Evolutionary conservation across 2,113 vertebrate genomes (phyloP), one percentile per base, ranked within the genome.

Genomic region (Lepus americanus): DNA sequence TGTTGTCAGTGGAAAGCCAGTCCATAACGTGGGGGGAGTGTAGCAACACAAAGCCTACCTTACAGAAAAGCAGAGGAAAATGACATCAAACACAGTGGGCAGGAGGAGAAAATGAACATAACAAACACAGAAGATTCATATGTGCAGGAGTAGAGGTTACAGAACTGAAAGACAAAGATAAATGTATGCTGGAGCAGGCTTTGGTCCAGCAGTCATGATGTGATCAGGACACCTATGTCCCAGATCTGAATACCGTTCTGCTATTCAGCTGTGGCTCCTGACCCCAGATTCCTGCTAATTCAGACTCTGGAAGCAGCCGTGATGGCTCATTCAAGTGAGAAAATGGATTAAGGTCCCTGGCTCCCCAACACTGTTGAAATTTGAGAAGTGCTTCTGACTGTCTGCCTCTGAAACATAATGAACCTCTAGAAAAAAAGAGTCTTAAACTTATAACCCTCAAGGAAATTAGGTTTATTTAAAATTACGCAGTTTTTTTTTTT

Each of bases 51-150:
- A 74, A 91, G 4, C 3, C 66, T 39, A 33, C 6, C 55, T 61
- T 90, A 61, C 9, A 72, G 59, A 85, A 87, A 79, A 66, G 9
- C n/a, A 89, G 29, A 17, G 81, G 92, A 87, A 92, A 72, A 27
- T 44, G 8, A 10, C 66, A 61, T 29, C 9, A 53, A 59, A 78
- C 23, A 67, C 27, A 61, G n/a, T 23, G 80, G 10, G 19, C 25
- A 76, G 76, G 33, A 76, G 9, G 3, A 59, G 13, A 36, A 77
- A 90, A 36, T 22, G 5, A 36, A 49, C 13, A 39, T 6, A 80
- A 44, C n/a, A 11, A 95, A 63, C 1, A 81, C 3, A 23, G 20
- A n/a, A 55, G 39, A 59, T 27, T 2, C 67, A 76, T 9, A 27
- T 59, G 73, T 85, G 19, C 29, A 49, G 27, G 19, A 9, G 13